phyloP scores from a whole-genome alignment of 92 coral and sea anemone species.

The Heliopora coerulea region DNA sequence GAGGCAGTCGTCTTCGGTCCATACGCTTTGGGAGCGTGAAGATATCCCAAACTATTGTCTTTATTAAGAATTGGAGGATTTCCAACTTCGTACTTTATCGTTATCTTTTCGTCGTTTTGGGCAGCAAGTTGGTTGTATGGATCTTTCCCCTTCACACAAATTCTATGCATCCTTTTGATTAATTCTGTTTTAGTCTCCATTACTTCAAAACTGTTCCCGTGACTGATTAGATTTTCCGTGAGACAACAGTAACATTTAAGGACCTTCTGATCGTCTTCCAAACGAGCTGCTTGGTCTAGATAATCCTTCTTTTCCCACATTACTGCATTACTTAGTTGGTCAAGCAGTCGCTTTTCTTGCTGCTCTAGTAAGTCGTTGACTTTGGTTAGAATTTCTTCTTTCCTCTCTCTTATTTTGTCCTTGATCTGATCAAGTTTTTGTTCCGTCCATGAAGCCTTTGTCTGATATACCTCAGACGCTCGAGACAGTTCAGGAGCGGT shows the following conservation, averaged over 20 bases:
- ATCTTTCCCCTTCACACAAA: constrained; percentile 41
- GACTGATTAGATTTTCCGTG: constrained; percentile 13
- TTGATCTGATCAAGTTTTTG: constrained; percentile 15
- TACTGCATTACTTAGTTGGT: constrained; percentile 1
- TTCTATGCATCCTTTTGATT: constrained; percentile 27
- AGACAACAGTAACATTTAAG: constrained; percentile 22
- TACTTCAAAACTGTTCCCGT: constrained; percentile 36
- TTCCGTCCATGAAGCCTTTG: constrained; percentile 12
- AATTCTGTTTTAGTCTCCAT: constrained; percentile 40
- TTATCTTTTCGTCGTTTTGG: constrained; percentile 1
- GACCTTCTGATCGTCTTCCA: constrained; percentile 18
- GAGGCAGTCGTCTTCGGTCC: constrained; percentile 18
- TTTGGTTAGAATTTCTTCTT: constrained; percentile 13
- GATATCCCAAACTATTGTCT: constrained; percentile 5
- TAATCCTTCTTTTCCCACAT: constrained; percentile 20
- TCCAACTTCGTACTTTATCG: constrained; percentile 21
- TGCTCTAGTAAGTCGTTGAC: constrained; percentile 10
- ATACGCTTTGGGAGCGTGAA: constrained; percentile 3
- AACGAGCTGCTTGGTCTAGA: constrained; percentile 11
- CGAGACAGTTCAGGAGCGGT: constrained; percentile 26
- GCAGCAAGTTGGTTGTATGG: constrained; percentile 12
- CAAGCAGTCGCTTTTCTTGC: constrained; percentile 14
- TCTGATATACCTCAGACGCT: constrained; percentile 15
- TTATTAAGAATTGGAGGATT: constrained; percentile 14
- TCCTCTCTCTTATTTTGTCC: constrained; percentile 23